Evolutionary conservation across 2,113 vertebrate species (phyloP).

Genomic region (Seriola quinqueradiata): DNA sequence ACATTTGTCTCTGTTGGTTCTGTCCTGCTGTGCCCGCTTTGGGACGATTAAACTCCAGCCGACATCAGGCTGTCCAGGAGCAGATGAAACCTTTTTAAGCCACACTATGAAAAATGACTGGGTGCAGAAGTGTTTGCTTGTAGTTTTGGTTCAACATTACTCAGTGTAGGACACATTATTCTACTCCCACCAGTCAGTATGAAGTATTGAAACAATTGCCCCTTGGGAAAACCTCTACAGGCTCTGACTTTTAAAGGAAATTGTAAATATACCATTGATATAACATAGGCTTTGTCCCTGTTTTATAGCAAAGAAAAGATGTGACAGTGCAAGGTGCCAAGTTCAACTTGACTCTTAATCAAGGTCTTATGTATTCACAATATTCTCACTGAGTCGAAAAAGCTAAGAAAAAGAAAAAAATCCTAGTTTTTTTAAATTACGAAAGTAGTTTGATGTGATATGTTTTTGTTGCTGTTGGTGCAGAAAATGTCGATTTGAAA

Average conservation of each 20-base stretch:
- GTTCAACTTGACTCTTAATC: conserved; percentile 23
- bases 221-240: conserved; percentile 36
- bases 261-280: conserved; percentile 48
- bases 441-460: conserved; percentile 4
- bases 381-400: conserved; percentile 8
- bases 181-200: conserved; percentile 40
- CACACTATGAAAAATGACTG: conserved; percentile 70
- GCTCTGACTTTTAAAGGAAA: conserved; percentile 51
- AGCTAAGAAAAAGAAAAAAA: too few species aligned
- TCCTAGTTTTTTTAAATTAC: too few species aligned
- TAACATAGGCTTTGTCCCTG: conserved; percentile 24
- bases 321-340: conserved; percentile 30
- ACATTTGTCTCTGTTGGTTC: conserved; percentile 80
- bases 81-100: conserved; percentile 74
- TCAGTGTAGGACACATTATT: conserved; percentile 62
- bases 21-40: conserved; percentile 68
- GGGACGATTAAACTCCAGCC: conserved; percentile 75
- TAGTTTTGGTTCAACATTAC: conserved; percentile 69
- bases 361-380: conserved; percentile 9
- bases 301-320: conserved; percentile 25
- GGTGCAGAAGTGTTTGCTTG: conserved; percentile 63
- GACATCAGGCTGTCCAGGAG: conserved; percentile 74
- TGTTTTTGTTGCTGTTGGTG: conserved; percentile 20
- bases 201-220: conserved; percentile 57
- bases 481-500: conserved; percentile 54